Percentiles rank a stretch among this genome's conserved stretches.
Conservation (phyloP, 2,113 vertebrate species). For the Leptobrachium ailaonicum region DNA sequence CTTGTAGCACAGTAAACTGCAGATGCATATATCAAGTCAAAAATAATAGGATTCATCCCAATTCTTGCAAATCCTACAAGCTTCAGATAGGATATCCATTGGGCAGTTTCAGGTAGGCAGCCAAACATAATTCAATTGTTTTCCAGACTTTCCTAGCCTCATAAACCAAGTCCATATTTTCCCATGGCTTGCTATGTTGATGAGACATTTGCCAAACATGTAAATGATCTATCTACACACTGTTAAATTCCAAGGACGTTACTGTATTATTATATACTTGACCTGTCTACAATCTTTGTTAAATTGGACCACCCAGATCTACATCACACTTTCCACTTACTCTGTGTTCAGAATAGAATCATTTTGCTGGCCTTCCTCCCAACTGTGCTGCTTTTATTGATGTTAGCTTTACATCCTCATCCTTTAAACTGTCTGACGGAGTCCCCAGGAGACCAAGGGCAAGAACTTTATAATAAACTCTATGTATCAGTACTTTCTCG, state of each 20-base stretch:
- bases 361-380: background rate
- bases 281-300: slow-evolving; percentile 23
- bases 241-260: slow-evolving; percentile 9
- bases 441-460: background rate
- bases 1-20: too few relatives aligned
- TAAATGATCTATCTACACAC: slow-evolving; percentile 1
- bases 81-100: background rate
- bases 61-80: too few relatives aligned
- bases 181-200: background rate
- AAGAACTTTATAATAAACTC: background rate
- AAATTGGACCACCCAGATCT: background rate
- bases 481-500: background rate
- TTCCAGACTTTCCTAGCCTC: background rate
- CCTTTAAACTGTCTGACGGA: background rate
- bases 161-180: slow-evolving; percentile 1
- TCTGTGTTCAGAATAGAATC: background rate
- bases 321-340: slow-evolving; percentile 6
- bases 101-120: background rate
- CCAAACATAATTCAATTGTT: background rate
- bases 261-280: slow-evolving; percentile 18
- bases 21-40: too few relatives aligned
- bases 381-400: background rate
- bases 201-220: background rate
- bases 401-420: background rate
- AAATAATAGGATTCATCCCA: too few relatives aligned